A percentile compares a stretch with the other conserved stretches of the same genome.
phyloP scores from a whole-genome alignment of 1,140 invertebrate species.

The Calephelis nemesis region DNA sequence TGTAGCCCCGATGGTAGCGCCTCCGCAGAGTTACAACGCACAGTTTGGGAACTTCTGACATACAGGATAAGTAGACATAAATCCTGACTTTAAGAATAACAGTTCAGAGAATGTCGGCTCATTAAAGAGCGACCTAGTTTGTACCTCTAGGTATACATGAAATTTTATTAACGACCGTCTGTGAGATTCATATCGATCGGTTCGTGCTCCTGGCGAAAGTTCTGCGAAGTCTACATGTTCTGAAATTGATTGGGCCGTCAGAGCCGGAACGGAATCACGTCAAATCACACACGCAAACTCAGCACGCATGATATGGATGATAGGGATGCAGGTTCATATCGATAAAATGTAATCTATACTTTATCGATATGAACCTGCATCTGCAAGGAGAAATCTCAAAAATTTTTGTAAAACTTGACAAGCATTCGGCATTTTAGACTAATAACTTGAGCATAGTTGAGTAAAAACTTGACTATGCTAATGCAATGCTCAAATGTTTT shows the following conservation, averaged over 20 bases:
- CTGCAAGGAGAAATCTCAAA: too few species aligned
- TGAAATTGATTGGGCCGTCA: constrained; percentile 61
- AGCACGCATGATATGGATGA: constrained; percentile 35
- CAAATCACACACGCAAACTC: constrained; percentile 45
- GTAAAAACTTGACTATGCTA: too few species aligned
- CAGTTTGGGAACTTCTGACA: too few species aligned
- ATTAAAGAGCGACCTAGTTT: constrained; percentile 38
- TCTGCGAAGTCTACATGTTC: constrained; percentile 55
- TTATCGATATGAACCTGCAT: too few species aligned
- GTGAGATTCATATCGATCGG: constrained; percentile 53
- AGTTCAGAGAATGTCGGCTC: constrained; percentile 29
- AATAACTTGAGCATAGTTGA: too few species aligned
- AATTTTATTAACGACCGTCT: constrained; percentile 56
- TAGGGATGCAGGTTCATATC: not conserved
- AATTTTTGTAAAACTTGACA: too few species aligned
- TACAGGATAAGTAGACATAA: constrained; percentile 13
- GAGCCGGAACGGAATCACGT: constrained; percentile 55
- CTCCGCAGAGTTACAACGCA: too few species aligned
- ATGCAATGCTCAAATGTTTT: too few species aligned
- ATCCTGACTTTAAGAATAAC: constrained; percentile 11
- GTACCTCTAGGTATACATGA: constrained; percentile 40
- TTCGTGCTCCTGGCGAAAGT: constrained; percentile 67
- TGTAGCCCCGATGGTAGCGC: too few species aligned
- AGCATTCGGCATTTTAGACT: too few species aligned
- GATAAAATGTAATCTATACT: too few species aligned